phyloP scores from a whole-genome alignment of 92 coral and sea anemone species.

The Zoanthus solanderi region DNA sequence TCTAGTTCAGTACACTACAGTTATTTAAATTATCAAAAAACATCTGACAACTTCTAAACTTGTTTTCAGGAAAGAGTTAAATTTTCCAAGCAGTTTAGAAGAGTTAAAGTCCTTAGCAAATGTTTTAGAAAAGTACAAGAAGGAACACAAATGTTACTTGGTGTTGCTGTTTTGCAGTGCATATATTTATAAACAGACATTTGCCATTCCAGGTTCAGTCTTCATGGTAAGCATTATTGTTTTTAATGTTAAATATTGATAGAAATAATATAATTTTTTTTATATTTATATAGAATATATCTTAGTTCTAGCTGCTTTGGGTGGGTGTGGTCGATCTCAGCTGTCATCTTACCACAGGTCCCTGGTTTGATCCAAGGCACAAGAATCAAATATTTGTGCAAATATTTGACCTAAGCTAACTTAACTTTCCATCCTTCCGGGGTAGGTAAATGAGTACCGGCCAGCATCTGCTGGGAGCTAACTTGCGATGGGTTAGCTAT shows the following conservation, averaged over 20 bases:
- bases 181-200: slow-evolving; percentile 93
- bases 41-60: neutral
- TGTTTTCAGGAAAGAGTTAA: slow-evolving; percentile 61
- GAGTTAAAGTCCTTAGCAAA: slow-evolving; percentile 84
- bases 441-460: no score
- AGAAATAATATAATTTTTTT: neutral
- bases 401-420: no score
- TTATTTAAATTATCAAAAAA: neutral
- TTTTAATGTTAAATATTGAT: neutral
- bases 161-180: slow-evolving; percentile 93
- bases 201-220: slow-evolving; percentile 99
- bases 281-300: neutral
- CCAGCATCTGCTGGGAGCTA: no score
- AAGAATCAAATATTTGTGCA: no score
- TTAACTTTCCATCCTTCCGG: no score
- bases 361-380: no score
- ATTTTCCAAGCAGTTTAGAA: slow-evolving; percentile 87
- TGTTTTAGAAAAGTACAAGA: slow-evolving; percentile 76
- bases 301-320: neutral
- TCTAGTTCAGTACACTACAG: neutral
- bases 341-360: no score
- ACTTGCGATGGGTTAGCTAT: no score
- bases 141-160: slow-evolving; percentile 80
- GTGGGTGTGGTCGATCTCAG: no score
- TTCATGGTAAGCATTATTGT: slow-evolving; percentile 79